Conservation (phyloP, 2,888 invertebrate genomes). For the Agrenia bidenticulata region DNA sequence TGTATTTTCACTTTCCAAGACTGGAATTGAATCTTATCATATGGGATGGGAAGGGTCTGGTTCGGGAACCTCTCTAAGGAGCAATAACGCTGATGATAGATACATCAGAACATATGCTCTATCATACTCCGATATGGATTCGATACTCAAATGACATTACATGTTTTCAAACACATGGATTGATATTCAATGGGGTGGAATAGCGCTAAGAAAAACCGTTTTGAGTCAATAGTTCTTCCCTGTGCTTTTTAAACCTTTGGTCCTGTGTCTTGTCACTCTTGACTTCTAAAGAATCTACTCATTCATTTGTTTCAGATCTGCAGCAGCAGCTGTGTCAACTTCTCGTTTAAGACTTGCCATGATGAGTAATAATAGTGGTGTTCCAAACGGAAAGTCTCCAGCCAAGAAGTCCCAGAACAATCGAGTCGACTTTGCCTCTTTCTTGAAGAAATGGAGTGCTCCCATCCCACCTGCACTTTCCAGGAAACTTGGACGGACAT, state of each 20-base stretch:
- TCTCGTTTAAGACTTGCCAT: conserved; percentile 16
- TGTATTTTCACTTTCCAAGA: no score
- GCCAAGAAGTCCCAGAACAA: conserved; percentile 22
- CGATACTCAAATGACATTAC: background rate
- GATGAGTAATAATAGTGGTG: background rate
- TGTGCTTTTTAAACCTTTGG: background rate
- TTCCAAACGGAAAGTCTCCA: background rate
- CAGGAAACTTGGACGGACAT: conserved; percentile 48
- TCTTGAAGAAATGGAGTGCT: conserved; percentile 50
- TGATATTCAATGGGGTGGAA: no score
- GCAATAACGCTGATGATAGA: conserved; percentile 48
- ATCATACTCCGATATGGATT: background rate
- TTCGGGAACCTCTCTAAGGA: conserved; percentile 38
- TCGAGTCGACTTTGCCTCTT: conserved; percentile 45
- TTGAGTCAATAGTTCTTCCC: background rate
- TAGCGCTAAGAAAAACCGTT: no score
- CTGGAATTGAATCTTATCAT: conserved; percentile 8
- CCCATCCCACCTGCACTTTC: conserved; percentile 51
- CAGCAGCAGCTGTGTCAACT: conserved; percentile 14
- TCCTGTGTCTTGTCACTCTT: background rate
- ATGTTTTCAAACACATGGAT: conserved; percentile 1
- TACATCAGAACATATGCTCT: conserved; percentile 9
- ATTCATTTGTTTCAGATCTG: conserved; percentile 11
- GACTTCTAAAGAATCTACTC: background rate
- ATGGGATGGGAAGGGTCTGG: background rate